These are phyloP conservation scores for Patagioenas fasciata DNA, from an alignment of 2,113 vertebrate species.

Conservation along the genomic window DNA sequence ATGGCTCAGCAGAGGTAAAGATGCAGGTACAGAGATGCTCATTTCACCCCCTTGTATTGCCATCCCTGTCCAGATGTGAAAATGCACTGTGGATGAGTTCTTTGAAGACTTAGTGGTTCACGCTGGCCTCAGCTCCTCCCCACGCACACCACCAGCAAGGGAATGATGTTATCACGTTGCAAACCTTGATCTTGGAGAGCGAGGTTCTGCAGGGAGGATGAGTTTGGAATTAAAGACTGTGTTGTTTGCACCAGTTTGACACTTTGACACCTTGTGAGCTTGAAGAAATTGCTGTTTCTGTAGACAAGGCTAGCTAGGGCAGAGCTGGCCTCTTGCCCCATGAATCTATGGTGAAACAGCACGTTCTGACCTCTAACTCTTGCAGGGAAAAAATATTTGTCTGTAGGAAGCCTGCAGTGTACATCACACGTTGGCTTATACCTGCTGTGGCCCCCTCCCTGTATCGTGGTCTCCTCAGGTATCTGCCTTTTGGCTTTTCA, in stretches of 20 bases:
- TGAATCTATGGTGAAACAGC: background rate
- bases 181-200: background rate
- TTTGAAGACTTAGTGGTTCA: background rate
- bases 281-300: background rate
- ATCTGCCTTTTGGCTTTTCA: background rate
- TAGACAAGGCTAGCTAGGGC: background rate
- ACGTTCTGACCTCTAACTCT: background rate
- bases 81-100: background rate
- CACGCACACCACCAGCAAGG: background rate
- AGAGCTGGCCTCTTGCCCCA: background rate
- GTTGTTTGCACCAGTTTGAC: background rate
- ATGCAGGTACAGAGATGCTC: background rate
- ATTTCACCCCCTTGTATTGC: background rate
- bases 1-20: background rate
- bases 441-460: accelerated
- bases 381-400: background rate
- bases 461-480: background rate
- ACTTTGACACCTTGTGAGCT: background rate
- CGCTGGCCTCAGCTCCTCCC: background rate
- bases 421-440: accelerated
- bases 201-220: background rate
- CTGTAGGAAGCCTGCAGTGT: background rate
- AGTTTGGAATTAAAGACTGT: background rate
- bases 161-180: background rate
- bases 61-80: background rate